Conservation (phyloP, 2,113 vertebrate genomes). For the Microcebus murinus region DNA sequence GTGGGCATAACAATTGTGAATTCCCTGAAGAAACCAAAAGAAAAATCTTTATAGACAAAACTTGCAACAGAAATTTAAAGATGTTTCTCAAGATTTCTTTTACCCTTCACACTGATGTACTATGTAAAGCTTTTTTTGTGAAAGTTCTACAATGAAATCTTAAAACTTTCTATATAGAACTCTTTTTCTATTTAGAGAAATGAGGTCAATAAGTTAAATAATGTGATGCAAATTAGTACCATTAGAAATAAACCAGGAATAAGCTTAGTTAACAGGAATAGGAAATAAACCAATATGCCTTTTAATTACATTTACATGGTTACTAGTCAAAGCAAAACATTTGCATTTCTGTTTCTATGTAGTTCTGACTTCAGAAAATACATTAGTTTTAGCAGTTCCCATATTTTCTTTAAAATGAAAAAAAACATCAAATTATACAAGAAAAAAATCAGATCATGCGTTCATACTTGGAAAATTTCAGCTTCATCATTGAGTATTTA, state of each 20-base stretch:
- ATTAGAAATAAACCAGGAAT: background rate
- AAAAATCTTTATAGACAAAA: constrained; percentile 12
- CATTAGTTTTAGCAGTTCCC: background rate
- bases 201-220: background rate
- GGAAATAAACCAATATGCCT: background rate
- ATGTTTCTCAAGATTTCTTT: constrained; percentile 39
- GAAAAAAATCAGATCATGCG: background rate
- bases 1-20: background rate
- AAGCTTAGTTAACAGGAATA: background rate
- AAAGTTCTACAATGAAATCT: background rate
- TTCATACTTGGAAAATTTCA: constrained; percentile 26
- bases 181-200: background rate
- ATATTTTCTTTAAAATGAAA: constrained; percentile 38
- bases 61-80: background rate
- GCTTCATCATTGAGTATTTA: background rate
- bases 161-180: background rate
- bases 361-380: background rate
- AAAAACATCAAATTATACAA: background rate
- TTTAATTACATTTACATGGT: constrained; percentile 30
- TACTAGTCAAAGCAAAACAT: background rate
- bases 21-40: background rate
- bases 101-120: background rate
- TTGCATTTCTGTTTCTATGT: background rate
- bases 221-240: background rate
- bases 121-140: background rate